Percentiles rank a stretch among this genome's conserved stretches.
These are phyloP conservation scores for Proterorhinus semilunaris DNA, from an alignment of 2,113 vertebrate species.

Conservation along the genomic window DNA sequence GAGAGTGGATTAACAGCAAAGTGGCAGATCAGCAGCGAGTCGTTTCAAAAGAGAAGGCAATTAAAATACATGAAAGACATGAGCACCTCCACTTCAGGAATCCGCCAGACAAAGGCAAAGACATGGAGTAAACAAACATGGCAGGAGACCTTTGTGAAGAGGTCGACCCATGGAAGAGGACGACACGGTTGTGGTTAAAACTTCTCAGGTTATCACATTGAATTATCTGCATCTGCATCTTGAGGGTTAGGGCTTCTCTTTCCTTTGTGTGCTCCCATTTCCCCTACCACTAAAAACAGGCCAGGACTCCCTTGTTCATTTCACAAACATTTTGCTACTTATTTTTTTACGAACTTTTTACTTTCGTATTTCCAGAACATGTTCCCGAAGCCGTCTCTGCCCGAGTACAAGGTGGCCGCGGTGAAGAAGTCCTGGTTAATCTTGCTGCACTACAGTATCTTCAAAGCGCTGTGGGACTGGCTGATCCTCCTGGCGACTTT, in stretches of 20 bases:
- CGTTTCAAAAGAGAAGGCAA: background rate
- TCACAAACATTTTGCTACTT: no score
- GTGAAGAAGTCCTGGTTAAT: constrained; percentile 93
- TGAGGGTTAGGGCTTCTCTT: no score
- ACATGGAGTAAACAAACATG: background rate
- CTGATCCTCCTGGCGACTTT: constrained; percentile 94
- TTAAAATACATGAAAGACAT: background rate
- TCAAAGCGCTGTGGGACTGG: constrained; percentile 96
- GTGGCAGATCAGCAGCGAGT: background rate
- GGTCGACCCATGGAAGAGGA: no score
- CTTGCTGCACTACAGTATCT: constrained; percentile 94
- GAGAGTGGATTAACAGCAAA: background rate
- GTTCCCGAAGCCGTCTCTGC: constrained; percentile 87
- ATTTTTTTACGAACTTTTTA: no score
- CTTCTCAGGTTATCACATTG: no score
- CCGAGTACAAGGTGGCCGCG: constrained; percentile 94
- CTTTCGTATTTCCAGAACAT: constrained; percentile 74
- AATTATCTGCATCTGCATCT: no score
- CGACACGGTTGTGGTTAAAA: no score
- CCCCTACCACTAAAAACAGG: no score
- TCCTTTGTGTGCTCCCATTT: no score
- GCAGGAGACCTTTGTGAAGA: background rate
- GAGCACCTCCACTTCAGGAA: background rate
- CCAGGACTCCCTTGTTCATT: no score
- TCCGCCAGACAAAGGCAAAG: background rate